These are phyloP conservation scores for Eudorcas thomsonii DNA, from an alignment of 2,113 vertebrate species.

Conservation along the genomic window DNA sequence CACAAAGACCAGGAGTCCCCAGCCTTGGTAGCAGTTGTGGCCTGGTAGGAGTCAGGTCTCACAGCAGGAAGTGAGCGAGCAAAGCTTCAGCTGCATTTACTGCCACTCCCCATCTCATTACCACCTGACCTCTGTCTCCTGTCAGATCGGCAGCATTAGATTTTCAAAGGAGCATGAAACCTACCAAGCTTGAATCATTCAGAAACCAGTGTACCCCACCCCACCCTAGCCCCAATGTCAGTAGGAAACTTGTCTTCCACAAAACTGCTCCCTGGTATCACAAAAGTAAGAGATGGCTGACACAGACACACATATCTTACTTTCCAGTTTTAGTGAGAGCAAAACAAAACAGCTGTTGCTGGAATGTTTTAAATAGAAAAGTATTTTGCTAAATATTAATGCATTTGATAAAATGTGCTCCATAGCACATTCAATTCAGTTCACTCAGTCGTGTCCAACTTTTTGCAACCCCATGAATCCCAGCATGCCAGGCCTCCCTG, in stretches of 20 bases:
- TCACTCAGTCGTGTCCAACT: too few relatives aligned
- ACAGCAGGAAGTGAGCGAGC: not conserved
- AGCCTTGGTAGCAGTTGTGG: not conserved
- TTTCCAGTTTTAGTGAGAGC: not conserved
- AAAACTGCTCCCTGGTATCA: not conserved
- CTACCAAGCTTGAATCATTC: not conserved
- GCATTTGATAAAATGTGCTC: slow-evolving; percentile 7
- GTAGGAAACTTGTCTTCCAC: not conserved
- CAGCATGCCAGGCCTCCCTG: too few relatives aligned
- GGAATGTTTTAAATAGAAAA: not conserved
- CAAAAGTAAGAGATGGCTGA: not conserved
- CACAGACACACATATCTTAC: not conserved
- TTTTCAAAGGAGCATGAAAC: not conserved
- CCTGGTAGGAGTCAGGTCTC: not conserved
- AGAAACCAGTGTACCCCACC: not conserved
- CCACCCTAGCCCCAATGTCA: not conserved
- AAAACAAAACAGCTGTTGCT: not conserved
- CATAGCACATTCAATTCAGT: not conserved
- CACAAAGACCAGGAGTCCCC: not conserved
- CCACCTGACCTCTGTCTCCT: not conserved
- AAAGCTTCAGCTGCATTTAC: not conserved
- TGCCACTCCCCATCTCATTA: not conserved
- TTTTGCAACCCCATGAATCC: too few relatives aligned
- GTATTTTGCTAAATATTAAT: not conserved
- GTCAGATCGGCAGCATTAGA: not conserved